Evolutionary conservation across 2,797 vertebrate genomes (phyloP).

Genomic region (Holocentrus rufus): DNA sequence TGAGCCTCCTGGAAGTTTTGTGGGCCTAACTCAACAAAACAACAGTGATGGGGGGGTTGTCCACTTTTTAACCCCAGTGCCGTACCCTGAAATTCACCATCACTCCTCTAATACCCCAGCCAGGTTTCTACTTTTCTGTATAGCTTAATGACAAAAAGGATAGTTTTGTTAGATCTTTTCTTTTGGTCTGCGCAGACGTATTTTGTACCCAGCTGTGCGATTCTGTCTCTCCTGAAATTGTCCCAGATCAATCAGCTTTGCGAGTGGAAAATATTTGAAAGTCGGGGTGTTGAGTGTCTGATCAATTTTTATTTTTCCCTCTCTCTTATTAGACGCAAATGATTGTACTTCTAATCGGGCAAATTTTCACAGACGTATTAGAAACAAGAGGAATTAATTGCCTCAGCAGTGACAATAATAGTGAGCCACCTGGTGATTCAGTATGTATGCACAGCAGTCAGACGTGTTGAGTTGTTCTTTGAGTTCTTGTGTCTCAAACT

Average conservation of each 20-base stretch:
- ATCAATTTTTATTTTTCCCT: conserved; percentile 6
- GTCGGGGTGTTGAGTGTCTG: conserved; percentile 26
- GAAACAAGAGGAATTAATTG: conserved; percentile 39
- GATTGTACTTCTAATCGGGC: conserved; percentile 32
- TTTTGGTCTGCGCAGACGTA: not conserved
- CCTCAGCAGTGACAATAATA: not conserved
- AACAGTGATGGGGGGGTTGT: conserved; percentile 13
- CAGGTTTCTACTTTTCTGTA: conserved; percentile 21
- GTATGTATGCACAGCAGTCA: not conserved
- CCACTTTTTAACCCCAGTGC: conserved; percentile 20
- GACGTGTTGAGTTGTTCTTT: conserved; percentile 36
- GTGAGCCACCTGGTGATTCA: conserved; percentile 1
- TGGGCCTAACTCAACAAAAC: conserved; percentile 19
- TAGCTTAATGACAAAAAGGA: conserved; percentile 11
- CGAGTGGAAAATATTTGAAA: conserved; percentile 26
- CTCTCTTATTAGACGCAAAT: conserved; percentile 11
- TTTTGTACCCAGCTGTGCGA: conserved; percentile 51
- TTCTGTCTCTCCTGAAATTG: conserved; percentile 34
- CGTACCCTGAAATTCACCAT: conserved; percentile 14
- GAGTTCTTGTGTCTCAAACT: conserved; percentile 42
- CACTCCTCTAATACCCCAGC: not conserved
- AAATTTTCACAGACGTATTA: conserved; percentile 31
- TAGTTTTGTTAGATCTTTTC: conserved; percentile 24
- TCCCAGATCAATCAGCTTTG: conserved; percentile 38
- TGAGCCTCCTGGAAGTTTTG: conserved; percentile 4